These are phyloP conservation scores for Meliscaeva auricollis DNA, from an alignment of 2,888 invertebrate species.

Conservation along the genomic window DNA sequence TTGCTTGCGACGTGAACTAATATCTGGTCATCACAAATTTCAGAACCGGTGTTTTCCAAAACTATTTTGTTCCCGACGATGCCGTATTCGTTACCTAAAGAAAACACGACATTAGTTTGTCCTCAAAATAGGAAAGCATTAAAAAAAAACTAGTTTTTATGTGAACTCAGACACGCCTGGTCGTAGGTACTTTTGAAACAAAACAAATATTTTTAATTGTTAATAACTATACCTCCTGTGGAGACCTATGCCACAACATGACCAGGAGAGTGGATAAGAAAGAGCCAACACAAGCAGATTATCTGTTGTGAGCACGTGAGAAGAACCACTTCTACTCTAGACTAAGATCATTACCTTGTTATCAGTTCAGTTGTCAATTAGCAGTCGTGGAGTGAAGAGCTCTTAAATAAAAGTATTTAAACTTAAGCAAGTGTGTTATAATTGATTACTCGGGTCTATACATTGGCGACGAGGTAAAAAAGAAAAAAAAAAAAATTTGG, in stretches of 20 bases:
- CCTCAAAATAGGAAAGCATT: too few species aligned
- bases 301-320: neutral
- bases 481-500: neutral
- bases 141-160: too few species aligned
- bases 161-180: too few species aligned
- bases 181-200: too few species aligned
- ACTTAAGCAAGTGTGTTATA: neutral
- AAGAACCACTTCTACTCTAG: conserved; percentile 9
- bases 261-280: too few species aligned
- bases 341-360: too few species aligned
- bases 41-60: conserved; percentile 8
- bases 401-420: neutral
- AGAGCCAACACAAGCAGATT: too few species aligned
- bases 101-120: too few species aligned
- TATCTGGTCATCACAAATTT: conserved; percentile 13
- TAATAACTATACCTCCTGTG: too few species aligned
- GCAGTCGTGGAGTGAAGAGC: neutral
- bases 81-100: conserved; percentile 9
- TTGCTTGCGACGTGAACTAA: neutral
- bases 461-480: conserved; percentile 23
- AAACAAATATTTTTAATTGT: too few species aligned
- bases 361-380: too few species aligned
- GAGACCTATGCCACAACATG: conserved; percentile 41
- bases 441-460: neutral
- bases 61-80: conserved; percentile 16